These are phyloP conservation scores for Tortrix viridana DNA, from an alignment of 2,888 invertebrate genomes.

Conservation along the genomic window DNA sequence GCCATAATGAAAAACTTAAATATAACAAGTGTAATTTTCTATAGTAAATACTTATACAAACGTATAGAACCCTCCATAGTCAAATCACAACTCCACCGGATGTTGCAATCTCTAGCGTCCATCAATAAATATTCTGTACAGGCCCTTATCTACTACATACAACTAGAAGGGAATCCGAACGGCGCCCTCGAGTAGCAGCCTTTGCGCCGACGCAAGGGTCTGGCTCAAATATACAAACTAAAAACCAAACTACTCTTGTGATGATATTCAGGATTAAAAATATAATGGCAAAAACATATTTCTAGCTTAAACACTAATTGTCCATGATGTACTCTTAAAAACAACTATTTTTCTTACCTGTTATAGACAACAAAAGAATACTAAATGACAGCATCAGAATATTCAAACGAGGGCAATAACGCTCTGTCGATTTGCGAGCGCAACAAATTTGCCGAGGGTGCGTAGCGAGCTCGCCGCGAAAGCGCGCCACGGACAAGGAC, in stretches of 20 bases:
- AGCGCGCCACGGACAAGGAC: no score
- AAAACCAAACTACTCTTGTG: slow-evolving; percentile 54
- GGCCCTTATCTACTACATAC: slow-evolving; percentile 58
- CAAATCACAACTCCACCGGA: slow-evolving; percentile 54
- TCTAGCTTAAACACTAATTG: slow-evolving; percentile 47
- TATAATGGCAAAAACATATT: slow-evolving; percentile 64
- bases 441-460: no score
- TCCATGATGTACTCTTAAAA: slow-evolving; percentile 54
- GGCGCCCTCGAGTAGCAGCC: slow-evolving; percentile 41
- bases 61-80: slow-evolving; percentile 42
- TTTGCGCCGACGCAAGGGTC: slow-evolving; percentile 30
- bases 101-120: slow-evolving; percentile 63
- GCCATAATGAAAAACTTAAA: slow-evolving; percentile 63
- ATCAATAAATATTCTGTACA: slow-evolving; percentile 80
- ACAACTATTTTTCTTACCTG: slow-evolving; percentile 46
- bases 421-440: no score
- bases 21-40: slow-evolving; percentile 59
- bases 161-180: slow-evolving; percentile 45
- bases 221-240: slow-evolving; percentile 35
- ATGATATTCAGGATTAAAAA: slow-evolving; percentile 55
- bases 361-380: slow-evolving; percentile 40
- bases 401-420: no score
- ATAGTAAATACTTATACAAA: slow-evolving; percentile 54
- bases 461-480: no score
- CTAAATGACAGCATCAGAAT: slow-evolving; percentile 35